Evolutionary conservation across 2,113 vertebrate genomes (phyloP).

Genomic region (Erythrocercus mccallii): DNA sequence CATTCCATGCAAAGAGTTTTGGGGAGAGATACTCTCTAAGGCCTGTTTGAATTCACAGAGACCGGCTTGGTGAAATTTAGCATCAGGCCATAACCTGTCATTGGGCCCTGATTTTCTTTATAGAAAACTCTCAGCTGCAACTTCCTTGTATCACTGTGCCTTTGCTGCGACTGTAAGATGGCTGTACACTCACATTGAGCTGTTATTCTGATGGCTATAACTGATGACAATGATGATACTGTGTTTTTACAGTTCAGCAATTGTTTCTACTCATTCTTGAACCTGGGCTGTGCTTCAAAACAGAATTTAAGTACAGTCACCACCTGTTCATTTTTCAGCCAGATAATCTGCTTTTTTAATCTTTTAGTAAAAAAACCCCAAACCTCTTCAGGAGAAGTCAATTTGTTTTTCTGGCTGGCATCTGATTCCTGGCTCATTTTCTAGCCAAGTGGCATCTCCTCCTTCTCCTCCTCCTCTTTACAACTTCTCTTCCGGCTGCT

Average conservation of each 20-base stretch:
- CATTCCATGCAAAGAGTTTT: not conserved
- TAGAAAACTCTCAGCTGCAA: not conserved
- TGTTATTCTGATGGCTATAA: not conserved
- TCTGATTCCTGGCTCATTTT: conserved; percentile 13
- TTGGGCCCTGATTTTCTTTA: not conserved
- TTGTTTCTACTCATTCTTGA: not conserved
- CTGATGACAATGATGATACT: not conserved
- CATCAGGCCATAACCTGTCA: not conserved
- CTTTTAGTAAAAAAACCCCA: not conserved
- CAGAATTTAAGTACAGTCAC: conserved; percentile 15
- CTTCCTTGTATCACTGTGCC: not conserved
- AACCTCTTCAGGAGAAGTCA: not conserved
- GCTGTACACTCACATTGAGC: not conserved
- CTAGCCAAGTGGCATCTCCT: not conserved
- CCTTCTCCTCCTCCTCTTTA: not conserved
- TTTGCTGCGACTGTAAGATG: not conserved
- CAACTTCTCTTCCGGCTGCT: not conserved
- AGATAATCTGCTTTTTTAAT: conserved; percentile 42
- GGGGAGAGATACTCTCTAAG: not conserved
- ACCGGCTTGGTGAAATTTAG: not conserved
- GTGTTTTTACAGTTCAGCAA: not conserved
- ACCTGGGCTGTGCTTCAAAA: conserved; percentile 5
- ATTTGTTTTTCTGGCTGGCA: not conserved
- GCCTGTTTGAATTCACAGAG: not conserved
- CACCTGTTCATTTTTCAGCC: conserved; percentile 52